Evolutionary conservation across 2,797 vertebrate genomes (phyloP), one percentile per base, ranked within the genome.

Genomic region (Vultur gryphus): DNA sequence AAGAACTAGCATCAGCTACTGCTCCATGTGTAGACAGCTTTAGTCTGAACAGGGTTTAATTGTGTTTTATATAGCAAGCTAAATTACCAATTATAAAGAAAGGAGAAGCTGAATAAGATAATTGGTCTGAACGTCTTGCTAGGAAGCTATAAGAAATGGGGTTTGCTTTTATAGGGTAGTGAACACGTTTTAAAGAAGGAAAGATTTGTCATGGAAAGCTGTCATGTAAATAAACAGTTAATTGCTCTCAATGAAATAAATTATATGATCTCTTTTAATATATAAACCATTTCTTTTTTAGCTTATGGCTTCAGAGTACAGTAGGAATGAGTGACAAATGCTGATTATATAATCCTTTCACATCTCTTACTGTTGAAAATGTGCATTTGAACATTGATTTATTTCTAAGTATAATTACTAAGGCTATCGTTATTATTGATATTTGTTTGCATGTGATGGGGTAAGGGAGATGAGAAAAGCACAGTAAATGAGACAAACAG

Each of bases 111-210:
- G 84, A 95, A 58, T 84, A 67, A 84, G 35, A 79, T 93, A 79
- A 91, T 94, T 96, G 73, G 44, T 95, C 64, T 76, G 70, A 86
- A 91, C 87, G 33, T 82, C 89, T 91, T 96, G 41, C 82, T 94
- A 84, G 58, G 84, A 88, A 88, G 28, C n/a, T 94, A 2, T 65
- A 79, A 77, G 84, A 61, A 67, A 31, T 67, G 48, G 51, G 28
- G 10, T 28, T 90, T 95, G 86, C 55, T 75, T 96, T 90, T 82
- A 95, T 51, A 93, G 64, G 69, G 79, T 48, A 66, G 41, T 87
- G 70, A 95, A 95, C 41, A 79, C 12, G 3, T 75, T 94, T 95
- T 71, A 76, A 41, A 87, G 59, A 49, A 93, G 73, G 44, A 82
- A 78, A 66, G 69, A 59, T 58, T 76, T 94, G 44, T 81, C 65